Base-by-base conservation (phyloP, 2,797 vertebrate species). In the Rousettus madagascariensis region DNA sequence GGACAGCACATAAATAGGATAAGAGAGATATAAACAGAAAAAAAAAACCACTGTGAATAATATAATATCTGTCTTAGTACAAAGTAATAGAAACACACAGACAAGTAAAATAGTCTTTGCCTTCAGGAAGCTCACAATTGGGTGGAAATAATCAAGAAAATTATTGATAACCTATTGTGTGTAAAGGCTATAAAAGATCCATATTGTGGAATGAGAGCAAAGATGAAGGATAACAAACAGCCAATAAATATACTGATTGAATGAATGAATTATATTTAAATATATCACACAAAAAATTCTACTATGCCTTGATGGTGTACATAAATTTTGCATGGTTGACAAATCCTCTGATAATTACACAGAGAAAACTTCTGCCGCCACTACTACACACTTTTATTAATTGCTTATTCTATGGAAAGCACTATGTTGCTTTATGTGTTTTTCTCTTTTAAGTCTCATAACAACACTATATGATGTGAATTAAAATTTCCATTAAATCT, bases 401-500 rank as follows among this genome's bases (percentile, higher is more conserved):
- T 6, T 33, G 22, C 30, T 83, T 36, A 68, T 5, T n/a, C 7
- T 86, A 15, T 66, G 43, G 53, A 51, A 77, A 49, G 69, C 33
- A 80, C 7, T 65, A n/a, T 65, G 41, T 15, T 72, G 8, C 2
- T 86, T 77, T 77, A 53, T 49, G 2, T 24, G 26, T 26, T 65
- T 49, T 79, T 55, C 53, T 75, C n/a, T 71, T 57, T 61, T 53
- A 63, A 55, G 8, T 80, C 22, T 78, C 41, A 69, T 16, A 90
- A 84, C 2, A 57, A 43, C 20, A 30, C 3, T 69, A 53, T 53
- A 43, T 61, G 26, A 75, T 6, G 80, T 55, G 22, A 61, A 20
- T 77, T 78, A 69, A n/a, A 53, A 75, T 71, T 91, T 84, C 88
- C 17, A 92, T 72, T 94, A 89, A 88, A 69, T 77, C 26, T 15